Evolutionary conservation across 2,797 vertebrate genomes (phyloP).

Genomic region (Helostoma temminkii): DNA sequence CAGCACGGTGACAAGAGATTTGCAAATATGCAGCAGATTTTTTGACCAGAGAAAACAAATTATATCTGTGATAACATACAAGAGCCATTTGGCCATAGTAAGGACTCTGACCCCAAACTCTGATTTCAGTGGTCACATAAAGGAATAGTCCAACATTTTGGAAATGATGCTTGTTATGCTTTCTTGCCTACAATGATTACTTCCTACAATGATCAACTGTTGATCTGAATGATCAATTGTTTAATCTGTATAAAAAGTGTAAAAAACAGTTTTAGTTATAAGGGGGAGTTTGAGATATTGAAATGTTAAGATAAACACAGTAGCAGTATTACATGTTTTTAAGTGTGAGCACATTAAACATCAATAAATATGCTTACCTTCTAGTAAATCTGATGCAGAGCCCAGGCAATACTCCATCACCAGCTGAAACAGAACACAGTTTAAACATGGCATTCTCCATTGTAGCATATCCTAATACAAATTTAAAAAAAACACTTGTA

Average conservation of each 20-base stretch:
- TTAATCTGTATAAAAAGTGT: neutral
- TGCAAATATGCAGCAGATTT: no score
- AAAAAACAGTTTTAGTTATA: neutral
- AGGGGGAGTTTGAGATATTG: neutral
- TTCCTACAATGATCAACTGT: no score
- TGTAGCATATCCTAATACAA: neutral
- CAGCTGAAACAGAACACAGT: constrained; percentile 83
- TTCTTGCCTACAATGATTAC: neutral
- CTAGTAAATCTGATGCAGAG: constrained; percentile 97
- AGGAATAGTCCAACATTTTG: neutral
- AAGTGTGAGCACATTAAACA: constrained; percentile 16
- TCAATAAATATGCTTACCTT: constrained; percentile 86
- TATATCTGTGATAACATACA: neutral
- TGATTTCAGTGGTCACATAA: neutral
- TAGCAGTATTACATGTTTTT: neutral
- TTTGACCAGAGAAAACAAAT: neutral
- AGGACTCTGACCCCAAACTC: neutral
- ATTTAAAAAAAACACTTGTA: constrained; percentile 1
- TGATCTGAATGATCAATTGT: no score
- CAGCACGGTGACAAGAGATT: neutral
- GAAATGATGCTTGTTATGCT: no score
- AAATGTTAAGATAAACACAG: neutral
- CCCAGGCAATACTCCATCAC: constrained; percentile 99
- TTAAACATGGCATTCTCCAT: neutral
- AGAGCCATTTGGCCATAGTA: neutral